phyloP scores from a whole-genome alignment of 92 coral and sea anemone genomes.

The Paramuricea clavata region DNA sequence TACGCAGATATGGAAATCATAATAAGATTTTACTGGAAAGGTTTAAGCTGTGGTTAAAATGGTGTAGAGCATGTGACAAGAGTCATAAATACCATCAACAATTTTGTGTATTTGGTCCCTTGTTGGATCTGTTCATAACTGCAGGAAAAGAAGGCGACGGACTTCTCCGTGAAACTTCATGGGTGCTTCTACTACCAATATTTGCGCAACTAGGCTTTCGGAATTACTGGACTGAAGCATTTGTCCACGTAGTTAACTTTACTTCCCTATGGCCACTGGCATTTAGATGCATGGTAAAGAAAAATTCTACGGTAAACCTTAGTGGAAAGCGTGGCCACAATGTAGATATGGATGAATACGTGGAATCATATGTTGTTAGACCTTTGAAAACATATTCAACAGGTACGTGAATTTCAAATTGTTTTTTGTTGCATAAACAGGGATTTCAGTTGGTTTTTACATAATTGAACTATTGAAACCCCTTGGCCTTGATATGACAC shows the following conservation, averaged over 20 bases:
- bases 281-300: neutral
- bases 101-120: conserved; percentile 25
- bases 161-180: conserved; percentile 19
- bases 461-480: too few species aligned
- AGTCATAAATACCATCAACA: conserved; percentile 5
- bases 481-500: too few species aligned
- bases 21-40: conserved; percentile 1
- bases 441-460: too few species aligned
- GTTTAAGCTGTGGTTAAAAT: conserved; percentile 11
- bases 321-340: conserved; percentile 38
- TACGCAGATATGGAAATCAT: conserved; percentile 16
- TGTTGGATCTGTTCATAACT: neutral
- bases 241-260: conserved; percentile 14
- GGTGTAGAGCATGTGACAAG: neutral
- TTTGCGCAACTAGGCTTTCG: conserved; percentile 15
- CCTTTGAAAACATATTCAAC: conserved; percentile 19
- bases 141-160: conserved; percentile 3
- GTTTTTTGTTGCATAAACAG: neutral
- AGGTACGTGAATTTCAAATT: neutral
- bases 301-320: conserved; percentile 17
- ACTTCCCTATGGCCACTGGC: conserved; percentile 34
- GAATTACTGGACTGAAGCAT: conserved; percentile 37
- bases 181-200: conserved; percentile 28
- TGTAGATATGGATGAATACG: conserved; percentile 23
- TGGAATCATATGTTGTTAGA: conserved; percentile 9